These are phyloP conservation scores for Xerus inauris DNA, from an alignment of 2,113 vertebrate species.

Conservation along the genomic window DNA sequence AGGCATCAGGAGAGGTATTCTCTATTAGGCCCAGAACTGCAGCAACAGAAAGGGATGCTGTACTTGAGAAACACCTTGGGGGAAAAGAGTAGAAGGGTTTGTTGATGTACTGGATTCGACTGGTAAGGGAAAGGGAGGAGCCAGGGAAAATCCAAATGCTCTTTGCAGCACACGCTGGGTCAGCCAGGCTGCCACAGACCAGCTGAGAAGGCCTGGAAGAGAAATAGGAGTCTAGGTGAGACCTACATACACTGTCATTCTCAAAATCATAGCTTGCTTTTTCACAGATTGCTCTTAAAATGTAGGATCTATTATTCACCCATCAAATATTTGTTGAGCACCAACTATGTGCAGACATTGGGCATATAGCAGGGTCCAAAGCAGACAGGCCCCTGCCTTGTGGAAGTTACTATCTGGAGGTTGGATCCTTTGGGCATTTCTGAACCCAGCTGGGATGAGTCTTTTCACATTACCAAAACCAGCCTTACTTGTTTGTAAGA, in stretches of 20 bases:
- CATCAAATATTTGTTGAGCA: not conserved
- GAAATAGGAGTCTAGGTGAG: not conserved
- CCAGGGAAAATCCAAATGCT: no score
- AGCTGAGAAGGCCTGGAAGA: not conserved
- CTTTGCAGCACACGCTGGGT: not conserved
- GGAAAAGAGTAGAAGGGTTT: not conserved
- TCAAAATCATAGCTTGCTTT: not conserved
- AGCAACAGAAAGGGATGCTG: no score
- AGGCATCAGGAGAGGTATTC: no score
- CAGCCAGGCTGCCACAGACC: not conserved
- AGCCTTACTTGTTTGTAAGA: not conserved
- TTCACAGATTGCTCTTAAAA: not conserved
- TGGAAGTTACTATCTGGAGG: rapidly evolving
- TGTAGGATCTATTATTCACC: not conserved
- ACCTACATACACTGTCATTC: no score
- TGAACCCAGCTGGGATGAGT: not conserved
- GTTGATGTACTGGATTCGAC: not conserved
- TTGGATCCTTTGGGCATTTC: not conserved
- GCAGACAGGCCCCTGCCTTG: rapidly evolving
- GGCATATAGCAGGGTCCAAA: rapidly evolving
- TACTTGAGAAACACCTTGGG: not conserved
- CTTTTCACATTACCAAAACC: not conserved
- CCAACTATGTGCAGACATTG: not conserved
- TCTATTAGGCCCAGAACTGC: rapidly evolving
- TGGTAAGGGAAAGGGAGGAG: not conserved